Evolutionary conservation across 23 tunicate genomes (phyloP).

Genomic region (Aplidium turbinatum): DNA sequence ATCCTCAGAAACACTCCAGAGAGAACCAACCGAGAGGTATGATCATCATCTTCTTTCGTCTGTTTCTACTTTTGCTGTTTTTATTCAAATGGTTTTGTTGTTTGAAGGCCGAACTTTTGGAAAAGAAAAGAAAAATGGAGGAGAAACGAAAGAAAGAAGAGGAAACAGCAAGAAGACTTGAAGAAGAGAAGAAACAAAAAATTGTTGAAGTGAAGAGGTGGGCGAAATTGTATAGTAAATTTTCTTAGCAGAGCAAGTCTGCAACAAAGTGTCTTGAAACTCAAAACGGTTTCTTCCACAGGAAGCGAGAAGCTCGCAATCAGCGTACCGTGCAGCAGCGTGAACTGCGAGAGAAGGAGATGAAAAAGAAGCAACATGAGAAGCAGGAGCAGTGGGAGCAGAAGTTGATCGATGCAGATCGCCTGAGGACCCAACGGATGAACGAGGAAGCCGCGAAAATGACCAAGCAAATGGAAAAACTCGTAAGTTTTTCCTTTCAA

Average conservation of each 20-base stretch:
- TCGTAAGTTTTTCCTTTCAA: conserved; percentile 15
- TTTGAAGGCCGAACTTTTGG: conserved; percentile 4
- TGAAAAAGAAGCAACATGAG: conserved; percentile 45
- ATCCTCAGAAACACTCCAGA: conserved; percentile 50
- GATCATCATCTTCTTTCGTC: background rate
- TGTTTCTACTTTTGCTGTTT: background rate
- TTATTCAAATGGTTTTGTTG: background rate
- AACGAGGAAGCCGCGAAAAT: conserved; percentile 58
- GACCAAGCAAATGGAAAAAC: conserved; percentile 56
- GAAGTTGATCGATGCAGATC: conserved; percentile 60
- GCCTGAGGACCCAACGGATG: conserved; percentile 44
- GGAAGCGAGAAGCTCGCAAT: conserved; percentile 55
- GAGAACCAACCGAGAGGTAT: conserved; percentile 39
- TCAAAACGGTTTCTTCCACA: background rate
- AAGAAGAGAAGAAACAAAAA: conserved; percentile 41
- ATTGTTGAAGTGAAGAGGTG: conserved; percentile 44
- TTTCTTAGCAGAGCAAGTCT: background rate
- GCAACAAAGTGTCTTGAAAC: background rate
- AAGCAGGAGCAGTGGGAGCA: conserved; percentile 63
- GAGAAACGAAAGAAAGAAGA: conserved; percentile 48
- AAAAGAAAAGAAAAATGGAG: conserved; percentile 35
- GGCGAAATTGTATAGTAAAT: background rate
- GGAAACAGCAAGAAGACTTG: conserved; percentile 30
- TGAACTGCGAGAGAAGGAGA: conserved; percentile 40
- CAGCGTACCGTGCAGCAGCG: conserved; percentile 22